Evolutionary conservation across 2,888 invertebrate genomes (phyloP), one percentile per base, ranked within the genome.

Genomic region (Linyphia triangularis): DNA sequence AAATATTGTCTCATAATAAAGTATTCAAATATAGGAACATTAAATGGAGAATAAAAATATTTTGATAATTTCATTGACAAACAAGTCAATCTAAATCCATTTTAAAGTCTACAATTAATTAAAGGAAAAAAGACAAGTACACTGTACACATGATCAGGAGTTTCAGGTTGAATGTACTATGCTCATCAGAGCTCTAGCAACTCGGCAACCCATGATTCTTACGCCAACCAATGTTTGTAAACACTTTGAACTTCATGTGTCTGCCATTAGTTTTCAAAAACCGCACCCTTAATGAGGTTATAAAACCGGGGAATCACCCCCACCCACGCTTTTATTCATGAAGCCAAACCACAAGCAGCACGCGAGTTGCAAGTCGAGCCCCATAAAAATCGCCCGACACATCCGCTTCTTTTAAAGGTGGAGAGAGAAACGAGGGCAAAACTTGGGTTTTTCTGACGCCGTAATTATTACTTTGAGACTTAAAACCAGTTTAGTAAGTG

Each of bases 401-500:
- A 57, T 33, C 28, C 33, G 33, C 57, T 19, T 59, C 57, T 13
- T 63, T 16, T 26, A 24, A 19, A 73, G 57, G 59, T 57, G 73
- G 59, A 59, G 59, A 73, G 73, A 22, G 30, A 26, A 33, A 73
- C 33, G 57, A 63, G 73, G 33, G 30, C 73, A 57, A 70, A 30
- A 59, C 57, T 9, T 19, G 16, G 57, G 19, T 59, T 33, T 30
- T 40, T 51, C 16, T 9, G 13, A 16, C 19, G 13, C 6, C n/a
- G 30, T 33, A 30, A 59, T 59, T 33, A 57, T 73, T 73, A 73
- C 59, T 57, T 59, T 19, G 3, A 13, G 22, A 13, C 13, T 28
- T 59, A 43, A 51, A 73, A 73, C 30, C 13, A 28, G 33, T 51
- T 72, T 40, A 51, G 33, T 40, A 69, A 22, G 72, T 26, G 72